A percentile compares a stretch with the other conserved stretches of the same genome.
Evolutionary conservation across 2,797 vertebrate species (phyloP).

Genomic region (Ibycter americanus): DNA sequence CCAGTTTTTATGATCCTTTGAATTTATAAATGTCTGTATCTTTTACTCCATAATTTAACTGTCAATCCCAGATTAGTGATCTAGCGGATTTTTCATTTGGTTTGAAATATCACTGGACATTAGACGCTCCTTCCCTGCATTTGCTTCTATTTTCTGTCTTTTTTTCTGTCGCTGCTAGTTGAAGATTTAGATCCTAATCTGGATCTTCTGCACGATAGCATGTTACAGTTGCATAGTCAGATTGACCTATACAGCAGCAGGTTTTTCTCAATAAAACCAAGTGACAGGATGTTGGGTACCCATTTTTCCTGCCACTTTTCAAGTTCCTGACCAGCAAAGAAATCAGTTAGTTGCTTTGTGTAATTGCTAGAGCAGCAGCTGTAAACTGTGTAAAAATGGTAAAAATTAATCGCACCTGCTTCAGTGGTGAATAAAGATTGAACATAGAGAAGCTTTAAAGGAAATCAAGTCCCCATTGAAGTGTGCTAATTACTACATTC

Average conservation of each 20-base stretch:
- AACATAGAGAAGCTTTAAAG: not conserved
- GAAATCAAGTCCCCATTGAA: conserved; percentile 12
- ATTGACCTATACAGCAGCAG: not conserved
- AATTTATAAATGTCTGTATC: not conserved
- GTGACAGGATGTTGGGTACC: not conserved
- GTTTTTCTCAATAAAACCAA: not conserved
- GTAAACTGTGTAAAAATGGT: not conserved
- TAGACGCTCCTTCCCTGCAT: not conserved
- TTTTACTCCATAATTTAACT: not conserved
- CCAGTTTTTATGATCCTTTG: not conserved
- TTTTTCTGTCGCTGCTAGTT: not conserved
- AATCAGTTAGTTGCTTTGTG: not conserved
- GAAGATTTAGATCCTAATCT: not conserved
- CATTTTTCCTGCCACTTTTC: not conserved
- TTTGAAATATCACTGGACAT: not conserved
- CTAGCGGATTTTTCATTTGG: not conserved
- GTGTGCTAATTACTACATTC: conserved; percentile 10
- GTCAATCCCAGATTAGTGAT: not conserved
- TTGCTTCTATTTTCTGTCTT: not conserved
- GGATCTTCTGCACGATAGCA: not conserved
- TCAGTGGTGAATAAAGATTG: not conserved
- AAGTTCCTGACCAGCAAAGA: not conserved
- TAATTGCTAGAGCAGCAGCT: not conserved
- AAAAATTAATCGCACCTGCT: conserved; percentile 25
- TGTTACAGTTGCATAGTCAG: not conserved